A percentile compares a stretch with the other conserved stretches of the same genome.
Conservation (phyloP, 2,113 vertebrate species). For the Anguilla japonica region DNA sequence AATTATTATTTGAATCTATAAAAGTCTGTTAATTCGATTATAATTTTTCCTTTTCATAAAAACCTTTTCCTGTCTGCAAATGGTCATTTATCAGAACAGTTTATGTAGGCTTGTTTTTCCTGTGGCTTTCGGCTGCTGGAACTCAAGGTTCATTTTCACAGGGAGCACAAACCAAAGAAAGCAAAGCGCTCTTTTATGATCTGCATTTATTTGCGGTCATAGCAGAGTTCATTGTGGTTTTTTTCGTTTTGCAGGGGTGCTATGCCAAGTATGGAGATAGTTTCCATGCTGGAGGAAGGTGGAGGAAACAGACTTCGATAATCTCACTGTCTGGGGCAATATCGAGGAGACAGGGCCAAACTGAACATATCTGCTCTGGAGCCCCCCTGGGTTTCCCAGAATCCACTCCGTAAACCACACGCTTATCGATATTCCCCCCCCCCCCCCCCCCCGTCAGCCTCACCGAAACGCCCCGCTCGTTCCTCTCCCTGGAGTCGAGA, state of each 20-base stretch:
- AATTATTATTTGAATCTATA: too few species aligned
- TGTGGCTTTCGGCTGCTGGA: too few species aligned
- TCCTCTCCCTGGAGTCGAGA: neutral
- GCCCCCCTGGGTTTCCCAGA: neutral
- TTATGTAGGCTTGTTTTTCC: too few species aligned
- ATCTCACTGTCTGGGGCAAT: neutral
- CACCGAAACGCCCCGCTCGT: neutral
- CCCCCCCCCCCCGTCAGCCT: neutral
- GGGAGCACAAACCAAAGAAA: too few species aligned
- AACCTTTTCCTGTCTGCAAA: too few species aligned
- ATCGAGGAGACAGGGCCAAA: too few species aligned
- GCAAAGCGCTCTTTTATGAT: too few species aligned
- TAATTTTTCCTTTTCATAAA: too few species aligned
- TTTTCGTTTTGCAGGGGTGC: neutral
- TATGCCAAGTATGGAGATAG: too few species aligned
- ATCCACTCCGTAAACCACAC: neutral
- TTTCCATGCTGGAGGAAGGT: neutral
- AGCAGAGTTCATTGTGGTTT: neutral
- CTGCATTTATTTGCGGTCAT: neutral
- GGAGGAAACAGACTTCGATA: neutral
- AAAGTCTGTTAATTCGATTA: too few species aligned
- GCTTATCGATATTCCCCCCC: neutral
- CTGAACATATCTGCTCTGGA: neutral
- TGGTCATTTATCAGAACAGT: too few species aligned
- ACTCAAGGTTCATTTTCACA: too few species aligned